Evolutionary conservation across 2,797 vertebrate species (phyloP), one percentile per base, ranked within the genome.

Genomic region (Sebastes diaconus): DNA sequence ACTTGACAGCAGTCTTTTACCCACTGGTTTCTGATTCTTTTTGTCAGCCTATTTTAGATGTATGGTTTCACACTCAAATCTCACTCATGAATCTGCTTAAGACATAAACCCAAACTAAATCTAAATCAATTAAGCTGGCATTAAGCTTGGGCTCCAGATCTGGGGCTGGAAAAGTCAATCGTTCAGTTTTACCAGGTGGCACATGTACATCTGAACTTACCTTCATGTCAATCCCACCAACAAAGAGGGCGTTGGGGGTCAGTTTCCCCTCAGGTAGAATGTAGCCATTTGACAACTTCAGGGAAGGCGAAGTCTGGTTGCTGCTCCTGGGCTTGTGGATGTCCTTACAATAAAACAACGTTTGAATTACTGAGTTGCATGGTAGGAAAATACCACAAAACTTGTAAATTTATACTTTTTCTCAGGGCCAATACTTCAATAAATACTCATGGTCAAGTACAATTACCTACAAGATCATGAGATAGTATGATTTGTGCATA

Each of bases 191-290:
- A 54, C 3, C 1, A 22, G 4, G 25, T 20, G 6, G 2, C 4
- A 2, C 29, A 54, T 50, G n/a, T 5, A 8, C 3, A 12, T 25
- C 4, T 24, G 1, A 22, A 8, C 86, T 89, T 95, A 99, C 98
- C 97, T 96, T 96, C 90, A 97, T 91, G 92, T 99, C 97, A 84
- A 99, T 99, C 85, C 98, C 98, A 82, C 98, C 98, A 71, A 99
- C 97, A 83, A 99, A 99, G 57, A 99, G 89, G 0, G 98, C 96
- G 74, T 99, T 99, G 20, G 98, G 98, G 68, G 97, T 98, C 89
- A 97, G 92, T 95, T 95, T 99, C 60, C 98, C 98, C 93, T 98
- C 97, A 3, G 98, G 98, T 73, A 99, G 94, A 87, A 99, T 93
- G 92, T 97, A 99, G 77, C 98, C 97, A 90, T 99, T 98, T 46